Evolutionary conservation across 2,113 vertebrate species (phyloP).

Genomic region (Phrynocephalus versicolor): DNA sequence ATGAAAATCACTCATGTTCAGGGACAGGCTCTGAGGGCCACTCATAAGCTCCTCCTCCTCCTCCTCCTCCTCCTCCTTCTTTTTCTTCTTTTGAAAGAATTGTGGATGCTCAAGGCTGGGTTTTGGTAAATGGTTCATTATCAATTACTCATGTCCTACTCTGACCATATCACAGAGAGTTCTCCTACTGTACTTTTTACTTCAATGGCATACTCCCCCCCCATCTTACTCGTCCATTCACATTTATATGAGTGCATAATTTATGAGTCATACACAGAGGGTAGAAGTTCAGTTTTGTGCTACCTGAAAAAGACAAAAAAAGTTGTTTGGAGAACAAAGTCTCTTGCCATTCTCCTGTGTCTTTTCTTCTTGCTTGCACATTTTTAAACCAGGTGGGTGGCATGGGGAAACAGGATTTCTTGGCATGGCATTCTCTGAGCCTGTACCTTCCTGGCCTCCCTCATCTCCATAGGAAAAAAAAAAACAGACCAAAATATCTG

Average conservation of each 20-base stretch:
- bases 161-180: fast-evolving
- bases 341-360: not conserved
- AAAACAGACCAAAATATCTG: not conserved
- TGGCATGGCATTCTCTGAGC: fast-evolving
- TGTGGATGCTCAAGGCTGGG: not conserved
- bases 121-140: fast-evolving
- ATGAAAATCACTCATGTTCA: not conserved
- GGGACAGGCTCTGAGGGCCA: not conserved
- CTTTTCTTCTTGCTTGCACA: not conserved
- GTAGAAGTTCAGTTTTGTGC: conserved; percentile 61
- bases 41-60: no score
- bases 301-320: conserved; percentile 48
- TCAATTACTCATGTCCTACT: not conserved
- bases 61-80: no score
- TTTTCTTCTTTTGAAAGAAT: not conserved
- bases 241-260: conserved; percentile 56
- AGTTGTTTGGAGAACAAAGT: conserved; percentile 18
- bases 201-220: not conserved
- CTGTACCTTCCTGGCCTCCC: no score
- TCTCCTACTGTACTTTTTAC: conserved; percentile 5
- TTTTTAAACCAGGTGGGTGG: not conserved
- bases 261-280: conserved; percentile 58
- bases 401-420: not conserved
- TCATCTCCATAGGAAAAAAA: no score
- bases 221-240: conserved; percentile 32